These are phyloP conservation scores for Rutpela maculata DNA, from an alignment of 2,888 invertebrate species.

Conservation along the genomic window DNA sequence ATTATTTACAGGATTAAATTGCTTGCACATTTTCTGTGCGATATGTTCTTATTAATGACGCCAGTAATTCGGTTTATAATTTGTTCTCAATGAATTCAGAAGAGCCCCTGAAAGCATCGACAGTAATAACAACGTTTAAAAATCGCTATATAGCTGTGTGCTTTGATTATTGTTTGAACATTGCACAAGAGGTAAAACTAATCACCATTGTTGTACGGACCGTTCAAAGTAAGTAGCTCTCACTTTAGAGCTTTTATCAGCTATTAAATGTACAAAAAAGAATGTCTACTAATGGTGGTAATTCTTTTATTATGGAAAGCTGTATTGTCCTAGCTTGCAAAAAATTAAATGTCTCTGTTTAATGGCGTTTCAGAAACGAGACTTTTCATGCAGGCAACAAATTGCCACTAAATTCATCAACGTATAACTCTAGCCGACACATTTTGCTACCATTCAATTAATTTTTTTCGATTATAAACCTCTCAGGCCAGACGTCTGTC, in stretches of 20 bases:
- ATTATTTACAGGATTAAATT: too few relatives aligned
- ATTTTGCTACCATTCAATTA: too few relatives aligned
- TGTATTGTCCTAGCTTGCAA: neutral
- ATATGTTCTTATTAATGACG: slow-evolving; percentile 1
- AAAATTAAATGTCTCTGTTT: slow-evolving; percentile 11
- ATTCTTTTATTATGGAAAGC: neutral
- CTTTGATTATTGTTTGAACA: neutral
- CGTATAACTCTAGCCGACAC: too few relatives aligned
- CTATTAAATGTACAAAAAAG: slow-evolving; percentile 2
- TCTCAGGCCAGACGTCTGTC: too few relatives aligned
- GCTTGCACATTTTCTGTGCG: neutral
- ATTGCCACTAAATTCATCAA: slow-evolving; percentile 1
- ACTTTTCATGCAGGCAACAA: neutral
- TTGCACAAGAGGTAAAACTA: neutral
- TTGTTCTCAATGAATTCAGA: neutral
- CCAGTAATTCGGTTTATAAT: neutral
- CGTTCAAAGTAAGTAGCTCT: neutral
- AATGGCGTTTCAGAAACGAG: neutral
- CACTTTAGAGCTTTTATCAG: neutral
- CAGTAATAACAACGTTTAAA: neutral
- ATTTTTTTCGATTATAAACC: too few relatives aligned
- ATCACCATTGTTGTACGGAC: neutral
- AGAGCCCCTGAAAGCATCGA: neutral
- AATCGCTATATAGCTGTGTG: neutral
- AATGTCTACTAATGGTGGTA: neutral